Evolutionary conservation across 2,888 invertebrate species (phyloP).

Genomic region (Antheraea assamensis): DNA sequence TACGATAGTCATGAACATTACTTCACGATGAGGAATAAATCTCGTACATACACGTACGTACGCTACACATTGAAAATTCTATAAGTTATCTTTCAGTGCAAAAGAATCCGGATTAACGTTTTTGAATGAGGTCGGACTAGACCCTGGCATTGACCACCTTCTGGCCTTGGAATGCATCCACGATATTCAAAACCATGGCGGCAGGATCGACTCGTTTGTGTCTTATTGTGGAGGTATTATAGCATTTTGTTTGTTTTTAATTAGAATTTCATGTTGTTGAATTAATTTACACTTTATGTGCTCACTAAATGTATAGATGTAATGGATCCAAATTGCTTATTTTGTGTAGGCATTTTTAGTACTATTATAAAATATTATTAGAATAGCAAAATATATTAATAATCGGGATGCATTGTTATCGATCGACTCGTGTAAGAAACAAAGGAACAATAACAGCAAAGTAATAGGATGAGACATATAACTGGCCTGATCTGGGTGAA

Average conservation of each 20-base stretch:
- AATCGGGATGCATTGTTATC: no score
- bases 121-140: slow-evolving; percentile 97
- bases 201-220: slow-evolving; percentile 95
- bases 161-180: slow-evolving; percentile 98
- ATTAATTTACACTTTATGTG: background rate
- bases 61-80: no score
- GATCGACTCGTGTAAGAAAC: no score
- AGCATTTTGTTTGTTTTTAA: background rate
- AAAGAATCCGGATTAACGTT: slow-evolving; percentile 94
- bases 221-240: slow-evolving; percentile 94
- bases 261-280: background rate
- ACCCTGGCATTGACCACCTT: slow-evolving; percentile 99
- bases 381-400: no score
- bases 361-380: no score
- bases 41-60: no score
- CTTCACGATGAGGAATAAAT: no score
- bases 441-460: no score
- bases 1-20: no score
- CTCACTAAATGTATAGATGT: background rate
- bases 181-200: slow-evolving; percentile 93
- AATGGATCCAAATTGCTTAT: background rate
- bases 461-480: no score
- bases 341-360: no score
- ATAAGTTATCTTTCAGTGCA: slow-evolving; percentile 82
- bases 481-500: no score